A percentile compares a stretch with the other conserved stretches of the same genome.
phyloP scores from a whole-genome alignment of 2,113 vertebrate species.

The Bungarus multicinctus region DNA sequence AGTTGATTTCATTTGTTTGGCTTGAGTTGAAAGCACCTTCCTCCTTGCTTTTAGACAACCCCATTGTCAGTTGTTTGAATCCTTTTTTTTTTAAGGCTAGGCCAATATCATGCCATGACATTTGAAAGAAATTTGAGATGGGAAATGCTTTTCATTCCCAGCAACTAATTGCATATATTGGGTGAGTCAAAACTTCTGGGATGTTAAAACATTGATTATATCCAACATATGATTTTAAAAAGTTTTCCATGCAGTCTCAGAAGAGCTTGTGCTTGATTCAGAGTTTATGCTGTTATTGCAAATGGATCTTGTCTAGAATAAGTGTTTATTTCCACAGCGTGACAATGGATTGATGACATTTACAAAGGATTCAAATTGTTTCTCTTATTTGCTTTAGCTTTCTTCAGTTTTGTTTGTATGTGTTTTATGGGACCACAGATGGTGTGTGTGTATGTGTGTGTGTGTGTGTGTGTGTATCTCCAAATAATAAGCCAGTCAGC shows the following conservation, averaged over 20 bases:
- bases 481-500: background rate
- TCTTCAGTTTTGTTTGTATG: background rate
- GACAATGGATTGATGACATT: background rate
- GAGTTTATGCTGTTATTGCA: background rate
- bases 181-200: background rate
- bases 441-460: background rate
- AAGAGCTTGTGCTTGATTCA: background rate
- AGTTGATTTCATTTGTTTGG: rapidly evolving
- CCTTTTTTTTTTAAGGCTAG: background rate
- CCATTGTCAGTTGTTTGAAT: rapidly evolving
- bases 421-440: background rate
- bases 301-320: background rate
- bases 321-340: background rate
- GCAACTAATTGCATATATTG: background rate
- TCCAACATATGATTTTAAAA: constrained; percentile 2
- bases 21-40: background rate
- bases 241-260: background rate
- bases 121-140: constrained; percentile 13
- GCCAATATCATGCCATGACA: background rate
- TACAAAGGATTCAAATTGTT: background rate
- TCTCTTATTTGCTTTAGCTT: background rate
- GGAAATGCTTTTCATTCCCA: constrained; percentile 32
- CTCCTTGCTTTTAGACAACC: background rate
- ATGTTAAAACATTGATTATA: constrained; percentile 8
- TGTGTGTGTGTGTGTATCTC: background rate